Base-by-base conservation (phyloP, 2,888 invertebrate species). In the Tiliacea citrago region DNA sequence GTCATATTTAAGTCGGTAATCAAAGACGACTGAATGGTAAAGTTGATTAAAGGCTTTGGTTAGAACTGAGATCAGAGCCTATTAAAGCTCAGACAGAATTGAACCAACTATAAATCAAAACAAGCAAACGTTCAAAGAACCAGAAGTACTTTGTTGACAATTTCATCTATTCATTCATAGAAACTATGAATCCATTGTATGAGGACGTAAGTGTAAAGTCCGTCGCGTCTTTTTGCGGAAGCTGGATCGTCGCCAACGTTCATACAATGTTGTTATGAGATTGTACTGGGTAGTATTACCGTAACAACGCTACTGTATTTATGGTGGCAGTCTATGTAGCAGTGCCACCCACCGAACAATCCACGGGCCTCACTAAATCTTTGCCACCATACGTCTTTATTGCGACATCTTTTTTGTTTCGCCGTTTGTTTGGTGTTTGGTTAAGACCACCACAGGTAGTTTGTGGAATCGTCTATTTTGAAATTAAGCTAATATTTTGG, bases 211-310 rank as follows among this genome's bases (percentile, higher is more conserved):
- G 78, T 86, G 83, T 82, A 79, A 86, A 85, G 84, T 87, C 82
- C 69, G 62, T 75, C 68, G 68, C 83, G 84, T 83, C 85, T 90
- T 90, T 90, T 88, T 87, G 83, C 82, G 84, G 83, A 82, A 88
- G 82, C 88, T 94, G 94, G 94, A 92, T 72, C 83, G 82, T 61
- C 76, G 94, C 94, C 94, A 94, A 89, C 75, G 76, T 76, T 83
- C 86, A 88, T 86, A 92, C 91, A 92, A 91, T 90, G 89, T 89
- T 90, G 91, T 92, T 93, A 93, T 91, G 90, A 92, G 91, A 92
- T 91, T 92, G 88, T 91, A 88, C 86, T 82, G 79, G 49, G 73
- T 78, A 79, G 77, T 86, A 91, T 90, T 88, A 89, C 88, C 84
- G 88, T 86, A 79, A 88, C 89, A 85, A 87, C 82, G 67, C 68